Evolutionary conservation across 1,140 invertebrate species (phyloP).

Genomic region (Cherax destructor): DNA sequence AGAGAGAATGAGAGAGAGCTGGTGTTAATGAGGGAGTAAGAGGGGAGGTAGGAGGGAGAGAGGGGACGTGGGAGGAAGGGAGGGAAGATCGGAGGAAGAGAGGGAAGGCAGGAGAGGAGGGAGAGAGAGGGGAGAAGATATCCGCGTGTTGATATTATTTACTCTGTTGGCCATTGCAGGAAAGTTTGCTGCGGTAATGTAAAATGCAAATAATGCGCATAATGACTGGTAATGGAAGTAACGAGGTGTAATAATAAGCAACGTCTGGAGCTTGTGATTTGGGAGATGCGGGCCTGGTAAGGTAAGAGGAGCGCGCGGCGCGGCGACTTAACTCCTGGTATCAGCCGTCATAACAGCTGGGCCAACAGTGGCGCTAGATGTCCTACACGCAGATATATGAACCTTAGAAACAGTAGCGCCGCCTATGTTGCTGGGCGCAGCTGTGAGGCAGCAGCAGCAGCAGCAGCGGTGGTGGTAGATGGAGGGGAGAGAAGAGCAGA

Average conservation of each 20-base stretch:
- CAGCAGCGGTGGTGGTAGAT: background rate
- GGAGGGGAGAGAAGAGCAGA: background rate
- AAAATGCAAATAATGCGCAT: slow-evolving; percentile 53
- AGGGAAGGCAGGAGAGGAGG: background rate
- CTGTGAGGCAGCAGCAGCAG: background rate
- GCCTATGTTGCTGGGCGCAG: background rate
- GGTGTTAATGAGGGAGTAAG: background rate
- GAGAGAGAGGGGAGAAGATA: background rate
- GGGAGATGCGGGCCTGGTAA: slow-evolving; percentile 5
- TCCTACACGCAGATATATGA: slow-evolving; percentile 20
- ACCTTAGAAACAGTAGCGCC: background rate
- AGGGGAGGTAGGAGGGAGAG: background rate
- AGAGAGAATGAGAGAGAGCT: background rate
- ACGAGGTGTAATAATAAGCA: slow-evolving; percentile 41
- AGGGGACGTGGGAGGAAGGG: background rate
- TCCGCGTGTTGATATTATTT: slow-evolving; percentile 27
- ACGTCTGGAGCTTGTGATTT: slow-evolving; percentile 51
- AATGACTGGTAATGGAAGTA: slow-evolving; percentile 39
- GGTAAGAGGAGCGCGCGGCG: background rate
- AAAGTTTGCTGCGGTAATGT: slow-evolving; percentile 36
- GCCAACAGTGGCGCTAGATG: background rate
- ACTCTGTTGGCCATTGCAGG: slow-evolving; percentile 8
- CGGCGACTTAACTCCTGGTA: background rate
- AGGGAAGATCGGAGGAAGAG: background rate
- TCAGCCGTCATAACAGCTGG: background rate